Evolutionary conservation across 1,140 invertebrate genomes (phyloP), one percentile per base, ranked within the genome.

Genomic region (Cotesia vestalis): DNA sequence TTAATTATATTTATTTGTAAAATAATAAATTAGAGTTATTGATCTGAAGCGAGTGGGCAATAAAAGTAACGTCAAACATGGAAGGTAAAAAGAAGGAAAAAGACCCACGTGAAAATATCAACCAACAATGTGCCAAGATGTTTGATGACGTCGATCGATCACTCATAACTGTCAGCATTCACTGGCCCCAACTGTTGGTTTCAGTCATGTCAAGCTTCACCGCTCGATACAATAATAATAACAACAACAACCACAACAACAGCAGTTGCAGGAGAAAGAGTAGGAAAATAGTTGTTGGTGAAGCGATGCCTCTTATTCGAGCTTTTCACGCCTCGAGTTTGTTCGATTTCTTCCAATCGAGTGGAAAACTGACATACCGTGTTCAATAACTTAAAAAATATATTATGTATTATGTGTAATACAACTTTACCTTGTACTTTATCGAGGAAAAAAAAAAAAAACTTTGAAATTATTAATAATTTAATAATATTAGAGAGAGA

Each of bases 81-180:
- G 27, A 27, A 27, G 27, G 27, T 27, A 1, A 27, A 27, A 27
- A 27, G 27, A 27, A 27, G 27, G 27, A 17, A 17, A 4, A 59
- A 46, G 40, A 46, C 2, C 17, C 57, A 6, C 20, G 57, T 59
- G 1, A 35, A 62, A 38, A 67, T 67, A 67, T 67, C 59, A 71
- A 71, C 69, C 51, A 55, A 67, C 66, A 71, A 63, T 71, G 60
- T 71, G 69, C 40, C 69, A 71, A 71, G 69, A 71, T 71, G 69
- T 71, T 71, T 71, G 69, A 71, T 71, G 69, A 71, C 51, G 60
- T 53, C 60, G 69, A 71, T 71, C 69, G 57, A 71, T 71, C 69
- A 71, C 59, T 61, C 55, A 36, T 12, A 64, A 64, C 62, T 64
- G 62, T 51, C 62, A 64, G 62, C 14, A 64, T 64, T 20, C 27